A percentile compares a stretch with the other conserved stretches of the same genome.
Conservation (phyloP, 2,888 invertebrate genomes). For the Nymphalis urticae region DNA sequence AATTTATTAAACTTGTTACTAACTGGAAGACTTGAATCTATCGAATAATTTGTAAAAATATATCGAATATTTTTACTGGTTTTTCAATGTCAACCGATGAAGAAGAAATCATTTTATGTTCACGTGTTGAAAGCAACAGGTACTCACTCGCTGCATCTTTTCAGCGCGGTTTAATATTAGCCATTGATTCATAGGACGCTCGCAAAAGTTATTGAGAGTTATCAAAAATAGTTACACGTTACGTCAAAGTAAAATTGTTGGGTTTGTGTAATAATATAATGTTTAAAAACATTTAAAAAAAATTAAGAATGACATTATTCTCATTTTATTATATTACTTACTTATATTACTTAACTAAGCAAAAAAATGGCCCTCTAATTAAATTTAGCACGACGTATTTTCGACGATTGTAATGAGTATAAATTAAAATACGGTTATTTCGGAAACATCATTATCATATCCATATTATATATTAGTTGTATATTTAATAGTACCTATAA, state of each 20-base stretch:
- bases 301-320: too few relatives aligned
- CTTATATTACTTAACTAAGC: too few relatives aligned
- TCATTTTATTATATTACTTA: too few relatives aligned
- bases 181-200: slow-evolving; percentile 68
- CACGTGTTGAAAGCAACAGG: slow-evolving; percentile 45
- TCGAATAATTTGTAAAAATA: too few relatives aligned
- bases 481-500: not conserved
- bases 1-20: slow-evolving; percentile 46
- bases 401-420: too few relatives aligned
- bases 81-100: slow-evolving; percentile 59
- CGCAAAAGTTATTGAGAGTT: slow-evolving; percentile 48
- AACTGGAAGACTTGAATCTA: slow-evolving; percentile 44
- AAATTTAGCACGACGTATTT: too few relatives aligned
- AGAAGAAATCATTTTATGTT: slow-evolving; percentile 50
- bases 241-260: slow-evolving; percentile 60
- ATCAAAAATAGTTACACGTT: slow-evolving; percentile 66
- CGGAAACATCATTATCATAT: not conserved
- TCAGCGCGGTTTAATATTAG: slow-evolving; percentile 65
- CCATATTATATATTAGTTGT: not conserved
- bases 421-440: too few relatives aligned
- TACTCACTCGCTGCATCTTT: slow-evolving; percentile 59
- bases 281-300: too few relatives aligned
- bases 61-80: slow-evolving; percentile 49
- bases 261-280: not conserved
- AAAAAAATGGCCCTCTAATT: too few relatives aligned